Evolutionary conservation across 2,113 vertebrate species (phyloP).

Genomic region (Otus sunia): DNA sequence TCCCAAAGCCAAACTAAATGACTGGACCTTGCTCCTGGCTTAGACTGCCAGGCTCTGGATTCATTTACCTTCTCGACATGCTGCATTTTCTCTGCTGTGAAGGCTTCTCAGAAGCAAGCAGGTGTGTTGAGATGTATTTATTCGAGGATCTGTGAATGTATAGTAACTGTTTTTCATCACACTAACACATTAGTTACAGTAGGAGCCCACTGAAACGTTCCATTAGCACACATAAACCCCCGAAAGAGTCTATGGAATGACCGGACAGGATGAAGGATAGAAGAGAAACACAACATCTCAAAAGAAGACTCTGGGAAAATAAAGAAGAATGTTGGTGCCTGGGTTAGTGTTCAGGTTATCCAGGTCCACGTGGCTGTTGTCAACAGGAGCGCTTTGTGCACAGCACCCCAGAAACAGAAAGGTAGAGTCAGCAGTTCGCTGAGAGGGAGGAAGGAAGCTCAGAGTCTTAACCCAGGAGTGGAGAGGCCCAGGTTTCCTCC

Average conservation of each 20-base stretch:
- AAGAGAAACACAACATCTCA: background rate
- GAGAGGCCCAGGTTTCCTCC: background rate
- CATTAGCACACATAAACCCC: background rate
- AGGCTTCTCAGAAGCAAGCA: background rate
- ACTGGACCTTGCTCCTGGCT: background rate
- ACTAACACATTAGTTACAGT: background rate
- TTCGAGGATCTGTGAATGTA: background rate
- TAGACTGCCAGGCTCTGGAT: background rate
- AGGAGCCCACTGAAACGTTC: background rate
- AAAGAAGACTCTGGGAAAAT: background rate
- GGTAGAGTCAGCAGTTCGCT: background rate
- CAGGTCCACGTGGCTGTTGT: background rate
- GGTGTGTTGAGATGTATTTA: background rate
- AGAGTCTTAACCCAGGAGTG: background rate
- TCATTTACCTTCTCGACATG: background rate
- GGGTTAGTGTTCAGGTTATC: background rate
- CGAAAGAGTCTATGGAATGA: background rate
- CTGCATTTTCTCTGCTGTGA: background rate
- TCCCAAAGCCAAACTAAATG: background rate
- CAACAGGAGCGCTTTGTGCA: background rate
- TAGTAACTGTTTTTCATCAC: background rate
- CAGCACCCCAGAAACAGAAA: background rate
- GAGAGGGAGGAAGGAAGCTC: background rate
- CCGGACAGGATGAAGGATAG: background rate
- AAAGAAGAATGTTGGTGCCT: background rate